Conservation (phyloP, 2,113 vertebrate genomes). For the Catharus minimus region DNA sequence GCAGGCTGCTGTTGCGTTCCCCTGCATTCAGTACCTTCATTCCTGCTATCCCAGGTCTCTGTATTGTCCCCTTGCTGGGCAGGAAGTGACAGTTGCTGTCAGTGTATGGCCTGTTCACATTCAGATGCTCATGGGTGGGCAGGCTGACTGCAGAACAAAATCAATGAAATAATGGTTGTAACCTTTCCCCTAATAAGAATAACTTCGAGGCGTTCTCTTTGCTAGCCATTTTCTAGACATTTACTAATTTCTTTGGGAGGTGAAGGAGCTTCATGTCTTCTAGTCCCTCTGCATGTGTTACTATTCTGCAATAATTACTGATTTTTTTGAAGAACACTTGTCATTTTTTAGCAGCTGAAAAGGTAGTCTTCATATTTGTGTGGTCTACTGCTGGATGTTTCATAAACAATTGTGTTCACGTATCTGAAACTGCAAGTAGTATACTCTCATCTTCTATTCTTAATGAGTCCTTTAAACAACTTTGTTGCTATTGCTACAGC, state of each 20-base stretch:
- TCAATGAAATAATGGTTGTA: neutral
- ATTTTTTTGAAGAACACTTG: neutral
- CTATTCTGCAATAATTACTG: neutral
- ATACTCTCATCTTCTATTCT: neutral
- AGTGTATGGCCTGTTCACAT: neutral
- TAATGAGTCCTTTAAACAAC: neutral
- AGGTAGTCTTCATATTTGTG: accelerated
- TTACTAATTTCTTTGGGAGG: neutral
- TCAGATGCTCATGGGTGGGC: neutral
- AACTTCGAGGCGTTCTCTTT: neutral
- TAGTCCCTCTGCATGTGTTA: neutral
- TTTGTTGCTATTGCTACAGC: neutral
- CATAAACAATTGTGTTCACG: neutral
- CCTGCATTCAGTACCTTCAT: neutral
- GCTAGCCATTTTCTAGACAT: neutral
- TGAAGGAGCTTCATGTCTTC: neutral
- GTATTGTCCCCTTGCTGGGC: neutral
- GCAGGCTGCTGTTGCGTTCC: neutral
- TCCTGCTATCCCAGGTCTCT: neutral
- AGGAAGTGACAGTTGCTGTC: neutral
- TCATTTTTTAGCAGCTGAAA: neutral
- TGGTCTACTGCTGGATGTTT: neutral
- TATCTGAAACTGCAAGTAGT: neutral
- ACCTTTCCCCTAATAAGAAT: neutral
- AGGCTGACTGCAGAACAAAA: neutral